These are phyloP conservation scores for Epicampocera succincta DNA, from an alignment of 2,888 invertebrate species.

Conservation along the genomic window DNA sequence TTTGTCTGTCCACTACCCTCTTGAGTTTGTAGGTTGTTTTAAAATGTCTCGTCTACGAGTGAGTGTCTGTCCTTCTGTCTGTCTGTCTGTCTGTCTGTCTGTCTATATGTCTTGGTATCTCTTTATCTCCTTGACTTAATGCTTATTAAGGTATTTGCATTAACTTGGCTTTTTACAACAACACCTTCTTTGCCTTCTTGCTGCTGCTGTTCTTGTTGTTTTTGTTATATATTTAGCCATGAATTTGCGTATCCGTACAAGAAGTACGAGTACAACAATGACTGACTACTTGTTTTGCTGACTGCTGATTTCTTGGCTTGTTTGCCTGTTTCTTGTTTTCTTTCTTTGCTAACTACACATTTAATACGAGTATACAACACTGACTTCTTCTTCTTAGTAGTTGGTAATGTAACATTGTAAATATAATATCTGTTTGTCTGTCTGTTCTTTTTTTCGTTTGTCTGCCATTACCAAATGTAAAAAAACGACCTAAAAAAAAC, in stretches of 20 bases:
- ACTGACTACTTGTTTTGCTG: conserved; percentile 41
- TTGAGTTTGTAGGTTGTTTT: conserved; percentile 12
- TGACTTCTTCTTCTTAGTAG: conserved; percentile 17
- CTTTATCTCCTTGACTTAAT: conserved; percentile 66
- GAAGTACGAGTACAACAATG: conserved; percentile 32
- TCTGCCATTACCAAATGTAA: conserved; percentile 3
- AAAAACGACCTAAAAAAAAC: conserved; percentile 11
- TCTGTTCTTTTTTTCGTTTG: neutral
- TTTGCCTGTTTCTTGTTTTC: neutral
- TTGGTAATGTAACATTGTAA: conserved; percentile 25
- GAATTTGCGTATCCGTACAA: conserved; percentile 62
- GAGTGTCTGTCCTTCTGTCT: conserved; percentile 1
- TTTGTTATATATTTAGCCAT: conserved; percentile 57
- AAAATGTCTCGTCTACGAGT: conserved; percentile 42
- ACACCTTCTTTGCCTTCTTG: conserved; percentile 54
- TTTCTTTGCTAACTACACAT: conserved; percentile 15
- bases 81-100: neutral
- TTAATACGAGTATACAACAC: conserved; percentile 8
- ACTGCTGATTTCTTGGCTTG: conserved; percentile 33
- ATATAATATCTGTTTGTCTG: neutral
- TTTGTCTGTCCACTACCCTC: neutral
- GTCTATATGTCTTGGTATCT: conserved; percentile 18
- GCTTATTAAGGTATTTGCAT: conserved; percentile 68
- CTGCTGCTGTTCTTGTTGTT: neutral
- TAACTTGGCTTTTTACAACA: conserved; percentile 67